Percentiles rank a stretch among this genome's conserved stretches.
Evolutionary conservation across 2,113 vertebrate genomes (phyloP).

Genomic region (Corvus hawaiiensis): DNA sequence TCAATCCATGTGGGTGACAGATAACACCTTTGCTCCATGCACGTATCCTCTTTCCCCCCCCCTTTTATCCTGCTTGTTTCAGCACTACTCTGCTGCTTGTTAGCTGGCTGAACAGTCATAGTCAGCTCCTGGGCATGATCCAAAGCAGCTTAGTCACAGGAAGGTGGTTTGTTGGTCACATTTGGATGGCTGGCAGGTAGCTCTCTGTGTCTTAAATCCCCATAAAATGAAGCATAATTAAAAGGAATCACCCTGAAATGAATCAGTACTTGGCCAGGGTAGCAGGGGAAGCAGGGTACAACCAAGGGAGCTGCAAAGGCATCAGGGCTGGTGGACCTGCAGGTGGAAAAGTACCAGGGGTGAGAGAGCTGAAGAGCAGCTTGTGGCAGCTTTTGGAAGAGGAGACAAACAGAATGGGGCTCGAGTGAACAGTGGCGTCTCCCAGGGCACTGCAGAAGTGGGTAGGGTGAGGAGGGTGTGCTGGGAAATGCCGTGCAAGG

Average conservation of each 20-base stretch:
- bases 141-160: constrained; percentile 38
- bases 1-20: rapidly evolving
- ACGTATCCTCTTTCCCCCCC: rapidly evolving
- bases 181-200: neutral
- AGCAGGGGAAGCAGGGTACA: neutral
- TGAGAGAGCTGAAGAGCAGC: neutral
- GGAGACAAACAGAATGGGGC: neutral
- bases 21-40: neutral
- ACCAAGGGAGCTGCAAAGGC: neutral
- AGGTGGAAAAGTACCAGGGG: neutral
- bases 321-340: neutral
- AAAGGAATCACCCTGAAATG: neutral
- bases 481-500: constrained; percentile 38
- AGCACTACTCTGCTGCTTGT: neutral
- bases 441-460: neutral
- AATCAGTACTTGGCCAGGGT: neutral
- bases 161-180: constrained; percentile 1
- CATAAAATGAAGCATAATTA: neutral
- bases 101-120: neutral
- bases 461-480: neutral
- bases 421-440: neutral
- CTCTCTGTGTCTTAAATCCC: neutral
- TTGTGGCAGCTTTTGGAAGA: neutral
- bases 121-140: constrained; percentile 31
- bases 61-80: neutral